Conservation (phyloP, 2,797 vertebrate genomes). For the Dryobates pubescens region DNA sequence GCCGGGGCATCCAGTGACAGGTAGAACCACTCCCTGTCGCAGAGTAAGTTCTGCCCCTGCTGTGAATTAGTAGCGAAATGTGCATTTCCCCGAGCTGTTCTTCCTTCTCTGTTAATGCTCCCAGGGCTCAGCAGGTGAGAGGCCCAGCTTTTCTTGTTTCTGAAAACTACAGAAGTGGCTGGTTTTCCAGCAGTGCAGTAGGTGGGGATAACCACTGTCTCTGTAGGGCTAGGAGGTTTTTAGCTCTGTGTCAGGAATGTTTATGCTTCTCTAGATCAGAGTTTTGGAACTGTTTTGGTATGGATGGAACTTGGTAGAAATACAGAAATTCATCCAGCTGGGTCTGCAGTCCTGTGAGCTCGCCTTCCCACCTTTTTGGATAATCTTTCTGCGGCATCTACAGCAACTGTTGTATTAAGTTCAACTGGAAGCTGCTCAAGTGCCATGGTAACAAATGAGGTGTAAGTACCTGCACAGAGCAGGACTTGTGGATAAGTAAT, state of each 20-base stretch:
- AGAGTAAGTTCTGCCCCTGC: background rate
- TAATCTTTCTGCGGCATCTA: constrained; percentile 2
- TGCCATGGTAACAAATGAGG: constrained; percentile 57
- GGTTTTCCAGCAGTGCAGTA: background rate
- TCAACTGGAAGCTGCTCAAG: constrained; percentile 49
- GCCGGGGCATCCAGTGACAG: background rate
- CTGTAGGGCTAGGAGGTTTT: background rate
- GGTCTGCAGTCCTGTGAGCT: background rate
- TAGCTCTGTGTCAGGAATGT: background rate
- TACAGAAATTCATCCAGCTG: background rate
- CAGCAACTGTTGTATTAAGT: background rate
- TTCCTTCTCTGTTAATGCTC: background rate
- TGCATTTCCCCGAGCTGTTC: background rate
- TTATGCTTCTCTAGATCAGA: background rate
- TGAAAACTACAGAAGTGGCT: rapidly evolving
- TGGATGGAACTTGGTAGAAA: background rate
- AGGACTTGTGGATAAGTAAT: background rate
- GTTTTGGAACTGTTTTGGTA: background rate
- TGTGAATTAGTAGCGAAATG: rapidly evolving
- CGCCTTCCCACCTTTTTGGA: background rate
- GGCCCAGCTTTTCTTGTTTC: background rate
- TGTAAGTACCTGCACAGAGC: constrained; percentile 29
- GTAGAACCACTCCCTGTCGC: background rate
- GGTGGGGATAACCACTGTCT: background rate
- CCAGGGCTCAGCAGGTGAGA: background rate